Evolutionary conservation across 2,113 vertebrate genomes (phyloP).

Genomic region (Proteles cristata): DNA sequence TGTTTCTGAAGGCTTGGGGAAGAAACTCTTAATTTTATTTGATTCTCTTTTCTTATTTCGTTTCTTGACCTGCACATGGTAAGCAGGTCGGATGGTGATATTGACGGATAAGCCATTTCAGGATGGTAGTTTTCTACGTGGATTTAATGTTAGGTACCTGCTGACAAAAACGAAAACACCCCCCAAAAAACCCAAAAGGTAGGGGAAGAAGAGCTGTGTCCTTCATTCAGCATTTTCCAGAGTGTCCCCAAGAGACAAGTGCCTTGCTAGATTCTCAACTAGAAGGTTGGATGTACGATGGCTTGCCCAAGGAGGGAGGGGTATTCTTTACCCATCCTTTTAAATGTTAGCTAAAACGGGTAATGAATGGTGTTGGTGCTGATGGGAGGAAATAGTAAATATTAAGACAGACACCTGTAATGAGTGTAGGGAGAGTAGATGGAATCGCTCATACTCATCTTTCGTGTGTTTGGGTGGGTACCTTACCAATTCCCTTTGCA

Average conservation of each 20-base stretch:
- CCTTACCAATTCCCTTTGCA: slow-evolving; percentile 67
- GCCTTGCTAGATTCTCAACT: not conserved
- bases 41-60: not conserved
- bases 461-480: not conserved
- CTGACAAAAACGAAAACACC: slow-evolving; percentile 30
- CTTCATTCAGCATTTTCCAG: slow-evolving; percentile 38
- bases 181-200: not conserved
- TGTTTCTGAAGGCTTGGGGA: not conserved
- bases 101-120: not conserved
- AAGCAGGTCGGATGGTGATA: not conserved
- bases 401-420: not conserved
- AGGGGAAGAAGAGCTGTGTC: not conserved
- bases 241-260: not conserved
- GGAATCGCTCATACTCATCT: not conserved
- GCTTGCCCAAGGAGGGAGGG: not conserved
- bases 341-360: not conserved
- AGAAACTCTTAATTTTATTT: not conserved
- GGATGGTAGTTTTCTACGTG: not conserved
- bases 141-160: not conserved
- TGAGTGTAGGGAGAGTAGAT: not conserved
- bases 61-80: not conserved
- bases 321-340: slow-evolving; percentile 24
- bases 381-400: not conserved
- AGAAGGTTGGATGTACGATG: not conserved
- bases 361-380: not conserved